Conservation (phyloP, 2,113 vertebrate genomes). For the Seriola quinqueradiata region DNA sequence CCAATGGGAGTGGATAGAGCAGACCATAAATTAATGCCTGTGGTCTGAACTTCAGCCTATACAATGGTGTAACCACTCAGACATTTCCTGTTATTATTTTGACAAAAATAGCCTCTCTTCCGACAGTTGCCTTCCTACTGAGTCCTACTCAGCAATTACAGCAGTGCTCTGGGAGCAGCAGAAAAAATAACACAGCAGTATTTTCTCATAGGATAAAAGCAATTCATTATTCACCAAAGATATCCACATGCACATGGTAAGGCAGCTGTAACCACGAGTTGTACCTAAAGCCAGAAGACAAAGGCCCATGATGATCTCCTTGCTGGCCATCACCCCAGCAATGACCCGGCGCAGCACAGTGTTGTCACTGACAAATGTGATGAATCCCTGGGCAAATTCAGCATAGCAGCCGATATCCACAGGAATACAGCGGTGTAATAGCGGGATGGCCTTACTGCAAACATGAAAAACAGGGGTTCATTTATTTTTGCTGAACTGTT, state of each 20-base stretch:
- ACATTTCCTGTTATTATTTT: slow-evolving; percentile 72
- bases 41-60: slow-evolving; percentile 12
- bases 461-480: neutral
- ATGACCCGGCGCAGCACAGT: slow-evolving; percentile 93
- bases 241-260: neutral
- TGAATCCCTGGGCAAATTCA: slow-evolving; percentile 93
- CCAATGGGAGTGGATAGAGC: neutral
- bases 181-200: neutral
- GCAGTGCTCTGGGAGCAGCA: slow-evolving; percentile 12
- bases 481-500: neutral
- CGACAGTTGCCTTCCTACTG: slow-evolving; percentile 31
- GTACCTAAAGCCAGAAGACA: slow-evolving; percentile 96
- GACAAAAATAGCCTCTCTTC: slow-evolving; percentile 66
- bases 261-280: slow-evolving; percentile 31
- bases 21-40: slow-evolving; percentile 12
- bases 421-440: slow-evolving; percentile 96
- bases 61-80: slow-evolving; percentile 39
- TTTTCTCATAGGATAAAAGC: neutral
- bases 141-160: slow-evolving; percentile 13
- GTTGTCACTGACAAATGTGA: slow-evolving; percentile 97
- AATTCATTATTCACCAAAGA: neutral
- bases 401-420: slow-evolving; percentile 92
- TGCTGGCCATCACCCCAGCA: slow-evolving; percentile 98
- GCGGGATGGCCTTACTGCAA: slow-evolving; percentile 87
- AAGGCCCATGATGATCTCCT: slow-evolving; percentile 99